phyloP scores from a whole-genome alignment of 1,140 invertebrate genomes.

The Drosophila truncata region DNA sequence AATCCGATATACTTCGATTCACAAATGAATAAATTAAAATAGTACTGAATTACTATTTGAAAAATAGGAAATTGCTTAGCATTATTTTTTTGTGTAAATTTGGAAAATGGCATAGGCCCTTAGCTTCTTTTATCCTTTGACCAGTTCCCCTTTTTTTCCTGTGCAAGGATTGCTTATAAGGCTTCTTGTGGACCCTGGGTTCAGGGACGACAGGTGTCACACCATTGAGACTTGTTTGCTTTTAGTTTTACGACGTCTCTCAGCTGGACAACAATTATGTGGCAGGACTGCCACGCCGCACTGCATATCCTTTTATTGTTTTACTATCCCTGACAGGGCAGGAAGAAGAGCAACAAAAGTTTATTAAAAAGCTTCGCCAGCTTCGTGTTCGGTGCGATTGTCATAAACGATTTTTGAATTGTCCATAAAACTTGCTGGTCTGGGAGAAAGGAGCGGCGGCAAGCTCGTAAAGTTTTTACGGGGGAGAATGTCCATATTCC shows the following conservation, averaged over 20 bases:
- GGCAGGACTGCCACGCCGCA: slow-evolving; percentile 24
- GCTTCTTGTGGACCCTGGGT: slow-evolving; percentile 10
- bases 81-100: not conserved
- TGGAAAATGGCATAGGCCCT: not conserved
- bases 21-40: too few species aligned
- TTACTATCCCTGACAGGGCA: slow-evolving; percentile 41
- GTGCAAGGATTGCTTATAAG: slow-evolving; percentile 16
- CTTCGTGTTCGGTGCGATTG: slow-evolving; percentile 61
- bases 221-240: slow-evolving; percentile 60
- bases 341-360: slow-evolving; percentile 41
- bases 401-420: slow-evolving; percentile 85
- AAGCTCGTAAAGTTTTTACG: slow-evolving; percentile 66
- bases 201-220: slow-evolving; percentile 33
- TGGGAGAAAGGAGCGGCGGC: slow-evolving; percentile 20
- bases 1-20: too few species aligned
- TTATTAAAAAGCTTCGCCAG: slow-evolving; percentile 68
- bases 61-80: too few species aligned
- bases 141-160: not conserved
- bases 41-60: too few species aligned
- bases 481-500: slow-evolving; percentile 32
- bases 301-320: slow-evolving; percentile 57
- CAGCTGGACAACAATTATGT: slow-evolving; percentile 58
- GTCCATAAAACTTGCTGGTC: slow-evolving; percentile 70
- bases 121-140: not conserved
- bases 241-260: slow-evolving; percentile 66